These are phyloP conservation scores for Poicephalus gulielmi DNA, from an alignment of 2,113 vertebrate genomes.

Conservation along the genomic window DNA sequence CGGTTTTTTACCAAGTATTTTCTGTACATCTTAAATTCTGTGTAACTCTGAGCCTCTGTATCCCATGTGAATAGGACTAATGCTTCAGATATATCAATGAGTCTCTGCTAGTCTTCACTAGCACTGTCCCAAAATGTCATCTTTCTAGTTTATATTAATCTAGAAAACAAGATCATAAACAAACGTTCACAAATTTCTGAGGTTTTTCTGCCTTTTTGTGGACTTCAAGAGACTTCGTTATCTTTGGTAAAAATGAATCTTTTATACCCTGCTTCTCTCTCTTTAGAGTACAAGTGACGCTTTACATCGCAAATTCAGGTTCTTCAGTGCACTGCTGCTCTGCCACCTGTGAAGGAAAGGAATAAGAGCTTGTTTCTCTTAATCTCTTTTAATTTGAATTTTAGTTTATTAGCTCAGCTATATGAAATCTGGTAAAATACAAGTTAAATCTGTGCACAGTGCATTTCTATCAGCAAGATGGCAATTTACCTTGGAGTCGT, in stretches of 20 bases:
- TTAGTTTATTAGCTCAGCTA: background rate
- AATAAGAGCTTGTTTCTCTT: background rate
- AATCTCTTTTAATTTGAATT: background rate
- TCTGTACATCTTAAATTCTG: background rate
- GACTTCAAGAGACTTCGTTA: background rate
- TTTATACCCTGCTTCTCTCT: background rate
- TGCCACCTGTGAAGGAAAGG: background rate
- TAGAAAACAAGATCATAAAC: background rate
- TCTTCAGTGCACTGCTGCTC: background rate
- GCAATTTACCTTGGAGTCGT: background rate
- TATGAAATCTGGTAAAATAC: background rate
- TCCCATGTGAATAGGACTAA: background rate
- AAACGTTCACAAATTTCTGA: background rate
- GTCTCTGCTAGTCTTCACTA: background rate
- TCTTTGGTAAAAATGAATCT: background rate
- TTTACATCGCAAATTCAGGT: background rate
- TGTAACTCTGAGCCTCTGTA: background rate
- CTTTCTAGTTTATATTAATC: background rate
- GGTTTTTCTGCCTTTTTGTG: background rate
- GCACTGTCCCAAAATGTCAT: background rate
- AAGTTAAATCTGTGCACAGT: background rate
- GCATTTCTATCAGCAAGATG: background rate
- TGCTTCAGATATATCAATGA: background rate
- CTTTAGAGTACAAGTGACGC: background rate
- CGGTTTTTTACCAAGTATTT: background rate